These are phyloP conservation scores for Drosophila kuntzei DNA, from an alignment of 2,888 invertebrate species.

Conservation along the genomic window DNA sequence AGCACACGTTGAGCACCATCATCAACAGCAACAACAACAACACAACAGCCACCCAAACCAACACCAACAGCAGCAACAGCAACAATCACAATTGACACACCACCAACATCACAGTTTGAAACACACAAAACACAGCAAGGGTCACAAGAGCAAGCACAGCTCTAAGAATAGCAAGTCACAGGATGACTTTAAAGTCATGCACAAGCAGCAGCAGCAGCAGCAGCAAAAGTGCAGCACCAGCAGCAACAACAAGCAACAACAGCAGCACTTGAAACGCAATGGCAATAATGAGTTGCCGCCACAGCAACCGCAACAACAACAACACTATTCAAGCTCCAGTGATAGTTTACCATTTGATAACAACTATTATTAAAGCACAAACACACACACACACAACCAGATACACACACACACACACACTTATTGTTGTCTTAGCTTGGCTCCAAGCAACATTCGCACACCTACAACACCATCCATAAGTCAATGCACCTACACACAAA, in stretches of 20 bases:
- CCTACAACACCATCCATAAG: slow-evolving; percentile 14
- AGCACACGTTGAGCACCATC: slow-evolving; percentile 78
- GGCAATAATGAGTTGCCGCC: slow-evolving; percentile 63
- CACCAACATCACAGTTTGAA: slow-evolving; percentile 77
- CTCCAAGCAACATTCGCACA: slow-evolving; percentile 20
- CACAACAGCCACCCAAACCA: slow-evolving; percentile 44
- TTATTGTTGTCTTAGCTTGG: slow-evolving; percentile 36
- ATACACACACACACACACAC: slow-evolving; percentile 16
- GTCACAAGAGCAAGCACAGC: slow-evolving; percentile 68
- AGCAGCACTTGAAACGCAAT: slow-evolving; percentile 57
- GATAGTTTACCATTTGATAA: slow-evolving; percentile 85
- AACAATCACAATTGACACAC: slow-evolving; percentile 33
- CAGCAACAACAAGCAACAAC: slow-evolving; percentile 47
- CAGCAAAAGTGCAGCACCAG: slow-evolving; percentile 42
- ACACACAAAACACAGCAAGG: slow-evolving; percentile 76
- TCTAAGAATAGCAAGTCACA: slow-evolving; percentile 73
- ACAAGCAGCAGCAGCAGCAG: slow-evolving; percentile 66
- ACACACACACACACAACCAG: slow-evolving; percentile 29
- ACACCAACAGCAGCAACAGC: slow-evolving; percentile 51
- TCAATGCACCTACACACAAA: slow-evolving; percentile 17
- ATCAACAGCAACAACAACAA: slow-evolving; percentile 37
- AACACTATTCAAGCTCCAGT: slow-evolving; percentile 83
- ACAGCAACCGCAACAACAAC: slow-evolving; percentile 54
- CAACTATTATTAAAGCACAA: slow-evolving; percentile 74
- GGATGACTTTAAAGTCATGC: slow-evolving; percentile 74